Base-by-base conservation (phyloP, 2,888 invertebrate species). In the Cataglyphis cursor region DNA sequence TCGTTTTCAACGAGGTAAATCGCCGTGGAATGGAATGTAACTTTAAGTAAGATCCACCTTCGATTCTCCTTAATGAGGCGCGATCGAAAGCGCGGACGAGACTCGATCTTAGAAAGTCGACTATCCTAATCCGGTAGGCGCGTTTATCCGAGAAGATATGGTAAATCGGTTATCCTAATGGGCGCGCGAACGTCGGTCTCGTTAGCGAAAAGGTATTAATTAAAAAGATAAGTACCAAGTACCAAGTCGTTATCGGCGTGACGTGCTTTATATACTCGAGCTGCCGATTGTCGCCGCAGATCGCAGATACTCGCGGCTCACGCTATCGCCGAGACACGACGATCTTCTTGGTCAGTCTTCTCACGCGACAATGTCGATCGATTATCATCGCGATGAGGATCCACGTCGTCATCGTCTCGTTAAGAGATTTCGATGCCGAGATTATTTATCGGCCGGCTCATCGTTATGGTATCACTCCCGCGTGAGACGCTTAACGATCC, bases 171-270 rank as follows among this genome's bases (percentile, higher is more conserved):
- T 85, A 75, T 83, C 57, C 88, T 86, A 87, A 91, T 88, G 88
- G 87, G 70, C 81, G 78, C 81, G 82, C 80, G 68, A 74, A 78
- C 64, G 44, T 62, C 78, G 44, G 57, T 73, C 44, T 88, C 88
- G 87, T 93, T 91, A 93, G 91, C 87, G 88, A 88, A 86, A 87
- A 84, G 86, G 64, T 83, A 74, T 88, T 90, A 93, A 93, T 93
- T 90, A 91, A 92, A 89, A 89, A 90, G 91, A 88, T 89, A 78
- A 83, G 76, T 87, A 83, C 84, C 72, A 15, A 51, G 48, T 51
- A 18, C 44, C 44, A 38, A 38, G 72, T 82, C 85, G 85, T 89
- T 90, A 91, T 92, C 89, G 86, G 81, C 85, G 74, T 85, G 72
- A 78, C 62, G 85, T 81, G 81, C 65, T 86, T 88, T 81, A 83